Conservation (phyloP, 2,888 invertebrate species). For the Apodemia hepburni region DNA sequence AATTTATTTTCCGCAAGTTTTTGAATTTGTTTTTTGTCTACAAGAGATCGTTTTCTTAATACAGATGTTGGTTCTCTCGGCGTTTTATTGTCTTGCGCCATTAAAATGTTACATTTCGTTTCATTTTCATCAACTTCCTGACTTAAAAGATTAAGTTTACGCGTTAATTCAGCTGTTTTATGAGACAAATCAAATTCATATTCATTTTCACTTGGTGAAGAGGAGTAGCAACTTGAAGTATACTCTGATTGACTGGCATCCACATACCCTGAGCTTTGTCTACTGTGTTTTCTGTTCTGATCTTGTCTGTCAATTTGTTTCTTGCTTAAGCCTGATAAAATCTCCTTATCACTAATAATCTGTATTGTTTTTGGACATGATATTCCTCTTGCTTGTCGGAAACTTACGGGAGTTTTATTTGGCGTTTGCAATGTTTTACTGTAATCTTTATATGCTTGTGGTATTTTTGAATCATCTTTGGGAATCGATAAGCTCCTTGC, state of each 20-base stretch:
- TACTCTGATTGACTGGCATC: constrained; percentile 77
- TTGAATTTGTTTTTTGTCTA: constrained; percentile 39
- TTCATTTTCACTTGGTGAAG: constrained; percentile 75
- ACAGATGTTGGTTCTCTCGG: constrained; percentile 39
- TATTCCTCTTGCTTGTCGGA: constrained; percentile 59
- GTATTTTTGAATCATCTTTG: constrained; percentile 69
- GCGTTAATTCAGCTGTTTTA: constrained; percentile 65
- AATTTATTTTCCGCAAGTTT: constrained; percentile 39
- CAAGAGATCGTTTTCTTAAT: constrained; percentile 53
- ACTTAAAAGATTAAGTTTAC: constrained; percentile 65
- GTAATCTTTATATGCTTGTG: constrained; percentile 52
- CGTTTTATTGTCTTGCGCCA: constrained; percentile 39
- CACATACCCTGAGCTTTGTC: constrained; percentile 67
- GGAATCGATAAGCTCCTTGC: constrained; percentile 73
- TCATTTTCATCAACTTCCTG: constrained; percentile 57
- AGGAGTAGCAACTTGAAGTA: constrained; percentile 74
- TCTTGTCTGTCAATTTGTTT: constrained; percentile 50
- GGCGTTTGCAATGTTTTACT: constrained; percentile 78
- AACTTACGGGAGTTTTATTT: constrained; percentile 62
- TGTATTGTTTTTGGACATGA: constrained; percentile 78
- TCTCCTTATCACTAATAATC: constrained; percentile 72
- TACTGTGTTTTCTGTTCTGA: constrained; percentile 52
- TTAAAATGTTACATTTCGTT: constrained; percentile 45
- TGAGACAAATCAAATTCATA: constrained; percentile 71
- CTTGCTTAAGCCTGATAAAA: constrained; percentile 70